phyloP scores from a whole-genome alignment of 2,888 invertebrate genomes.

The Drosophila testacea region DNA sequence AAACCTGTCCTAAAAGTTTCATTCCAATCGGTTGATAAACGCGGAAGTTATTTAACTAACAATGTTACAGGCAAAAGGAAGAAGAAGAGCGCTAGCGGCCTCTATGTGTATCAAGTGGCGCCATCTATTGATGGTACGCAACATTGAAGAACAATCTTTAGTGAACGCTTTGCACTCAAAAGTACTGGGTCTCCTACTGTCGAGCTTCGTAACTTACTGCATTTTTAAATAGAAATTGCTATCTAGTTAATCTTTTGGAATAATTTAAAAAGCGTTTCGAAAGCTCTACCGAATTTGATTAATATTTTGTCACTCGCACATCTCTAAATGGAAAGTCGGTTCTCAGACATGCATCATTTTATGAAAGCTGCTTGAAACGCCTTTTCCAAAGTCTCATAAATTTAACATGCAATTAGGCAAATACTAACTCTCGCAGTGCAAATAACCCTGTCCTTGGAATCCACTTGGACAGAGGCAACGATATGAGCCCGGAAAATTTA shows the following conservation, averaged over 20 bases:
- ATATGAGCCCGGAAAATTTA: slow-evolving; percentile 92
- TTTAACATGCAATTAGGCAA: slow-evolving; percentile 49
- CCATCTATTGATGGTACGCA: too few relatives aligned
- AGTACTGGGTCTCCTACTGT: too few relatives aligned
- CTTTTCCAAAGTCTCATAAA: slow-evolving; percentile 78
- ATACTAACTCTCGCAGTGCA: slow-evolving; percentile 91
- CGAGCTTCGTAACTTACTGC: too few relatives aligned
- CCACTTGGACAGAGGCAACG: slow-evolving; percentile 91
- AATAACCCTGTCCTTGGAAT: slow-evolving; percentile 90
- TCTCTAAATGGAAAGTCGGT: slow-evolving; percentile 1
- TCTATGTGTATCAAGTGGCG: too few relatives aligned
- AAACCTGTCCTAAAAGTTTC: too few relatives aligned
- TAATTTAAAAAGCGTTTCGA: background rate
- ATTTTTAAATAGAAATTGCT: too few relatives aligned
- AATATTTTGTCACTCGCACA: slow-evolving; percentile 8
- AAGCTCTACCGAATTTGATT: background rate
- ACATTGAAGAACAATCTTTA: too few relatives aligned
- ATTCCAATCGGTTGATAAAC: too few relatives aligned
- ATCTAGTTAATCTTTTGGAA: background rate
- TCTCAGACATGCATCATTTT: slow-evolving; percentile 1
- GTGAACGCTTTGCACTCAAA: too few relatives aligned
- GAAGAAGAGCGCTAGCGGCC: too few relatives aligned
- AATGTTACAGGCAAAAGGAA: too few relatives aligned
- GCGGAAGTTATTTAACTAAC: too few relatives aligned
- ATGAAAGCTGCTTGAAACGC: background rate